These are phyloP conservation scores for Psittacula echo DNA, from an alignment of 2,797 vertebrate genomes.

Conservation along the genomic window DNA sequence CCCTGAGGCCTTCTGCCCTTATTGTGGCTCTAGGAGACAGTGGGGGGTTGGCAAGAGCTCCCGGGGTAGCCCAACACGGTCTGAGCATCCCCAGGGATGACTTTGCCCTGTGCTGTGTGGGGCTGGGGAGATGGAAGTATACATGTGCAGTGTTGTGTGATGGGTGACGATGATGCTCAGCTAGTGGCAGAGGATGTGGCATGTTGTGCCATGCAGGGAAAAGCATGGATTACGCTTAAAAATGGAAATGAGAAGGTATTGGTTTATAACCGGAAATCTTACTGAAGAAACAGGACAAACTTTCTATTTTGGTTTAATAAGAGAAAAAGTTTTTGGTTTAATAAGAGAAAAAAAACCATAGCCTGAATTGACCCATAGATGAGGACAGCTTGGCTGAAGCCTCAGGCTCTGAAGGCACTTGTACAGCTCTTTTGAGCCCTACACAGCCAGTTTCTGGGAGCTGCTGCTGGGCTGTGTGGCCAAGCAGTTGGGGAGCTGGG, in stretches of 20 bases:
- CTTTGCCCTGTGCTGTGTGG: neutral
- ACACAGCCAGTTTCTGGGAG: accelerated
- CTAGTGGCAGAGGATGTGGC: neutral
- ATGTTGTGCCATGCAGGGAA: neutral
- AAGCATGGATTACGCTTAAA: neutral
- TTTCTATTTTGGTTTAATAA: neutral
- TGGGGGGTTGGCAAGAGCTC: neutral
- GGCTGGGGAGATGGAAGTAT: neutral
- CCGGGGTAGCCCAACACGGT: neutral
- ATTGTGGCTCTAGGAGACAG: neutral
- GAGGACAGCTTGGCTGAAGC: neutral
- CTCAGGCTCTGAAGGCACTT: neutral
- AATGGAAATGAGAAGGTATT: neutral
- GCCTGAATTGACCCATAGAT: neutral
- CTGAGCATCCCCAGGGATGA: neutral
- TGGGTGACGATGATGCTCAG: neutral
- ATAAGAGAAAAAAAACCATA: slow-evolving; percentile 11
- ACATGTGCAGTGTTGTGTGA: neutral
- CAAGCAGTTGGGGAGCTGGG: neutral
- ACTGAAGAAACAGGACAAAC: neutral
- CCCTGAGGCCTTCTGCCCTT: neutral
- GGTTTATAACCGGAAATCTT: neutral
- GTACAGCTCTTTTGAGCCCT: neutral
- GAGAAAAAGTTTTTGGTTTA: neutral
- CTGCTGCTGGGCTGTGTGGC: neutral